Evolutionary conservation across 2,113 vertebrate species (phyloP).

Genomic region (Phylloscopus whistleri): DNA sequence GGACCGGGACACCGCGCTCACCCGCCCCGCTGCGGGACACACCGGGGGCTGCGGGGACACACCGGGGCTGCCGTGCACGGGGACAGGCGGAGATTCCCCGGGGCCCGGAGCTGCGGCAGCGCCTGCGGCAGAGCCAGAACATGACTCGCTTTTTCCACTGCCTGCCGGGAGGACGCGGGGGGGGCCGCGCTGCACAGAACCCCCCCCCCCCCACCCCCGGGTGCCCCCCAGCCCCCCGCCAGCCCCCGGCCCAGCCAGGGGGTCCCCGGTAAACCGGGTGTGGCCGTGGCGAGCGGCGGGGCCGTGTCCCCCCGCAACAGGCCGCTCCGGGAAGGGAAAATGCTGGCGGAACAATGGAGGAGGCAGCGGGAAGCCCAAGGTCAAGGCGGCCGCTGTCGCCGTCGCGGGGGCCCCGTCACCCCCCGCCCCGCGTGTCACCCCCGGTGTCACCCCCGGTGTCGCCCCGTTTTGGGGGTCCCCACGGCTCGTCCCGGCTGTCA

Average conservation of each 20-base stretch:
- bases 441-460: background rate
- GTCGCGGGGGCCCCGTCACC: background rate
- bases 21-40: too few relatives aligned
- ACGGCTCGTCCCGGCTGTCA: background rate
- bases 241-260: rapidly evolving
- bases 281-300: background rate
- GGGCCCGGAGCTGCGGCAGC: background rate
- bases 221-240: rapidly evolving
- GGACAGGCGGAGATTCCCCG: background rate
- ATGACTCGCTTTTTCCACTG: background rate
- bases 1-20: background rate
- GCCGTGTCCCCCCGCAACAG: background rate
- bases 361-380: background rate
- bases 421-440: background rate
- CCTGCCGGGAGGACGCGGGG: background rate
- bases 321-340: background rate
- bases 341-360: background rate
- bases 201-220: background rate
- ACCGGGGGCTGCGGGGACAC: background rate
- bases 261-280: rapidly evolving
- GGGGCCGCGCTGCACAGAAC: background rate
- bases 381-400: background rate
- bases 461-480: background rate
- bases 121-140: background rate
- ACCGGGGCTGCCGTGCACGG: rapidly evolving